A percentile compares a stretch with the other conserved stretches of the same genome.
Evolutionary conservation across 2,113 vertebrate genomes (phyloP).

Genomic region (Thymallus thymallus): DNA sequence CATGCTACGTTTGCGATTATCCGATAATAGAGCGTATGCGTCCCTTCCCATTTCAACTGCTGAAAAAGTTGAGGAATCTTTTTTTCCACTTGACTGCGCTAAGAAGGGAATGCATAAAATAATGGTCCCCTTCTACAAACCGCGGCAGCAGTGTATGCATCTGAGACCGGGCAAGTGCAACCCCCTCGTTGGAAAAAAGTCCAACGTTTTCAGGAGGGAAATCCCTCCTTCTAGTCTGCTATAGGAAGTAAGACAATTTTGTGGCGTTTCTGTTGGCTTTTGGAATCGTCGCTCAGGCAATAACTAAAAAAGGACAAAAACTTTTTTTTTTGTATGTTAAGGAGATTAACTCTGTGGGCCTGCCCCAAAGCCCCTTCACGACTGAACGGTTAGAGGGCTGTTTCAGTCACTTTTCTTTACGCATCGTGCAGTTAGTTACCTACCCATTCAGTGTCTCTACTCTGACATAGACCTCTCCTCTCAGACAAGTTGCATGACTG

Average conservation of each 20-base stretch:
- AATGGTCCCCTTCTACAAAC: slow-evolving; percentile 26
- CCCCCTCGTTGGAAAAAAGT: slow-evolving; percentile 24
- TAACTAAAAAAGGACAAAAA: background rate
- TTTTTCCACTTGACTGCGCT: slow-evolving; percentile 15
- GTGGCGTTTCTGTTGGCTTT: slow-evolving; percentile 9
- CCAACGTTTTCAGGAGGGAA: slow-evolving; percentile 32
- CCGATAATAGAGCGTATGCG: background rate
- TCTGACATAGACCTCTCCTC: no score
- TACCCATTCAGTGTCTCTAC: background rate
- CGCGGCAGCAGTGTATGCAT: slow-evolving; percentile 20
- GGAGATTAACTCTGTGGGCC: background rate
- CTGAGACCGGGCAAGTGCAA: slow-evolving; percentile 9
- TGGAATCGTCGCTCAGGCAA: slow-evolving; percentile 8
- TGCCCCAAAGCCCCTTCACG: background rate
- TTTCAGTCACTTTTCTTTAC: background rate
- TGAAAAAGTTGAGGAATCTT: slow-evolving; percentile 9
- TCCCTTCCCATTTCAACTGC: slow-evolving; percentile 3
- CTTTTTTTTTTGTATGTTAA: background rate
- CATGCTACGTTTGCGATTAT: background rate
- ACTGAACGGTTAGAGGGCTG: background rate
- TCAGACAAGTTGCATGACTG: no score
- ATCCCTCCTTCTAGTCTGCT: slow-evolving; percentile 31
- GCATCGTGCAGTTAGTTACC: background rate
- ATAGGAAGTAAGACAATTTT: background rate
- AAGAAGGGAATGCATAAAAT: slow-evolving; percentile 27